Evolutionary conservation across 2,797 vertebrate genomes (phyloP).

Genomic region (Enteromius trimaculatus): DNA sequence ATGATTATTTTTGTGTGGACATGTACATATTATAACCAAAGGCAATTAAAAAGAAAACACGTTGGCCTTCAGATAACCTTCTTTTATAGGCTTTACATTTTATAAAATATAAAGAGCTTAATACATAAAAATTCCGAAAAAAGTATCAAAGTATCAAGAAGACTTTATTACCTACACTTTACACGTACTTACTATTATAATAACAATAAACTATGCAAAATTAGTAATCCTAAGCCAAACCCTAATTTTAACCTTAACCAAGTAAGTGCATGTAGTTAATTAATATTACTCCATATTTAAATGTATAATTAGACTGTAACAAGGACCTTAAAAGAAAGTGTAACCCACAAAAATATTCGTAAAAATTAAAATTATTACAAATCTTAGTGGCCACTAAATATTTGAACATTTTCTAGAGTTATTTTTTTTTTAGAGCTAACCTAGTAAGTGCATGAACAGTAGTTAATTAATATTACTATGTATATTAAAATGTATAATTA

Average conservation of each 20-base stretch:
- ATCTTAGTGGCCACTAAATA: too few species aligned
- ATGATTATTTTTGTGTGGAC: neutral
- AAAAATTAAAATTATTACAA: neutral
- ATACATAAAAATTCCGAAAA: neutral
- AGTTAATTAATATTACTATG: too few species aligned
- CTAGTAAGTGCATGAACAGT: too few species aligned
- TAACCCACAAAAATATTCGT: neutral
- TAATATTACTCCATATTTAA: neutral
- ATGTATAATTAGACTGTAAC: neutral
- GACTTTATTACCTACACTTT: neutral
- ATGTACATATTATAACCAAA: neutral
- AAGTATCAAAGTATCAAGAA: neutral
- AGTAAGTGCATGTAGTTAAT: neutral
- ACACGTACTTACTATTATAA: neutral
- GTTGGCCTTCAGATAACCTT: neutral
- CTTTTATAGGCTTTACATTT: neutral
- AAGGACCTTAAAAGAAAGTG: neutral
- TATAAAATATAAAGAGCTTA: neutral
- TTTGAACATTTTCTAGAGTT: too few species aligned
- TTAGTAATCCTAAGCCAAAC: neutral
- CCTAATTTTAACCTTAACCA: neutral
- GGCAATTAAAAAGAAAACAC: neutral
- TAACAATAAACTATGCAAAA: neutral
- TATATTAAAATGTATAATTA: too few species aligned
- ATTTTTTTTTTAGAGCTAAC: too few species aligned